Evolutionary conservation across 2,888 invertebrate species (phyloP).

Genomic region (Criorhina ranunculi): DNA sequence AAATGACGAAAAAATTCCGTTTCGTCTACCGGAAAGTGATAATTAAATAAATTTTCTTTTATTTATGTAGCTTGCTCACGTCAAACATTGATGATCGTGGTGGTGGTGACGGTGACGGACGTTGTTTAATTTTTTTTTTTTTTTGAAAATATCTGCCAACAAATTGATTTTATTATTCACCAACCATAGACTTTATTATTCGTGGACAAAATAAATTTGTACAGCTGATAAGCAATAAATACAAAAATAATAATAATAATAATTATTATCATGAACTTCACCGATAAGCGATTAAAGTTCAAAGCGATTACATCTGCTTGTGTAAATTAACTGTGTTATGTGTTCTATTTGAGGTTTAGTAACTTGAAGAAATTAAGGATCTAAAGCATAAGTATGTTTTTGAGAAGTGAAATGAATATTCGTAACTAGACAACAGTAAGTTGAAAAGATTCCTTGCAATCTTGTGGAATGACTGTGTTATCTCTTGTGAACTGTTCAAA

Average conservation of each 20-base stretch:
- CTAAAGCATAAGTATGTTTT: too few relatives aligned
- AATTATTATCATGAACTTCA: constrained; percentile 69
- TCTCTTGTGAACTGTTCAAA: too few relatives aligned
- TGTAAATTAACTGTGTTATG: background rate
- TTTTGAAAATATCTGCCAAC: constrained; percentile 36
- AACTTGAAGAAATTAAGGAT: too few relatives aligned
- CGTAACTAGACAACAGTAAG: too few relatives aligned
- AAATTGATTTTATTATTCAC: constrained; percentile 34
- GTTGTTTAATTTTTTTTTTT: background rate
- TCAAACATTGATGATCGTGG: constrained; percentile 28
- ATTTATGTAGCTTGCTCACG: constrained; percentile 31
- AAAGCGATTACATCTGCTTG: constrained; percentile 35
- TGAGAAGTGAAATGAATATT: too few relatives aligned
- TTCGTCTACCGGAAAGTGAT: constrained; percentile 66
- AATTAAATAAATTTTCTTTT: constrained; percentile 37
- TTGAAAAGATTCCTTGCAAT: too few relatives aligned
- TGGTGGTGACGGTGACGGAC: constrained; percentile 7
- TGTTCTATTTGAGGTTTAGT: too few relatives aligned
- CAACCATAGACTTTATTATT: background rate
- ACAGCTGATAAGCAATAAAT: constrained; percentile 40
- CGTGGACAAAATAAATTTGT: constrained; percentile 11
- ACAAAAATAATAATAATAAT: constrained; percentile 20
- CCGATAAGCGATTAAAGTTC: constrained; percentile 70
- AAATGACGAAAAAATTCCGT: constrained; percentile 53
- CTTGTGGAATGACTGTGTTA: too few relatives aligned